Conservation (phyloP, 2,113 vertebrate species). For the Carlito syrichta region DNA sequence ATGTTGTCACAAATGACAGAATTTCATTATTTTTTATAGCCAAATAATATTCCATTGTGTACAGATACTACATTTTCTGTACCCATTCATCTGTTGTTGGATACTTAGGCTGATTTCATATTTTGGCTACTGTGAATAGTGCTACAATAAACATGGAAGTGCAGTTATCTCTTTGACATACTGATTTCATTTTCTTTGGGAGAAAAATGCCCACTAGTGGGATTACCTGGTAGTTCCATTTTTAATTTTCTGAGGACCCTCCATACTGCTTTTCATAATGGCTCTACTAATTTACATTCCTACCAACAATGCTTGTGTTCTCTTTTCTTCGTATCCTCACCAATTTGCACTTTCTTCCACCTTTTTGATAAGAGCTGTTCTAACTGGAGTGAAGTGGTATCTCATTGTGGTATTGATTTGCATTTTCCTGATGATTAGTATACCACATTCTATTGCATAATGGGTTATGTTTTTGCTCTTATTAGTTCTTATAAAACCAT, state of each 20-base stretch:
- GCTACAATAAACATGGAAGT: neutral
- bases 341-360: neutral
- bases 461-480: neutral
- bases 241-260: neutral
- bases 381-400: neutral
- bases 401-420: neutral
- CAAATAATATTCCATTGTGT: neutral
- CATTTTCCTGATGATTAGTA: neutral
- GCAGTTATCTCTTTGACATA: neutral
- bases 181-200: neutral
- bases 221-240: neutral
- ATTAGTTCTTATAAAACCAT: neutral
- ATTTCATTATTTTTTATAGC: neutral
- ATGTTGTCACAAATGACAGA: neutral
- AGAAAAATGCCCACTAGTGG: neutral
- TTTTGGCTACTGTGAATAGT: neutral
- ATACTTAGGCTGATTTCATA: neutral
- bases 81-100: neutral
- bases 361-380: neutral
- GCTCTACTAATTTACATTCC: neutral
- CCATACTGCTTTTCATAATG: neutral
- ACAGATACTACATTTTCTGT: neutral
- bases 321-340: neutral
- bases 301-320: neutral
- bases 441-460: neutral